phyloP scores from a whole-genome alignment of 2,888 invertebrate genomes.

The Cheilosia variabilis region DNA sequence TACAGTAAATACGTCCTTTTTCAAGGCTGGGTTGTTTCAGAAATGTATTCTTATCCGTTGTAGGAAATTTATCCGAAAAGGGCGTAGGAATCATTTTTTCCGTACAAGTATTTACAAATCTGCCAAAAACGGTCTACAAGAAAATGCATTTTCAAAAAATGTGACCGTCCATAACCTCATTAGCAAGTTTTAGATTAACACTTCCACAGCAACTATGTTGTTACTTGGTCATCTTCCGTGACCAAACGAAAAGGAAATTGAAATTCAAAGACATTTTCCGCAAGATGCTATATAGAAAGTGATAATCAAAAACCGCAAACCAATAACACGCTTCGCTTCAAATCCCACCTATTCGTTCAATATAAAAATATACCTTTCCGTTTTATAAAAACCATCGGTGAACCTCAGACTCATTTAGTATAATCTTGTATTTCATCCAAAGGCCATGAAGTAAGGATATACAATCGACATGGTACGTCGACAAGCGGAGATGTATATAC shows the following conservation, averaged over 20 bases:
- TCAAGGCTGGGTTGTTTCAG: no score
- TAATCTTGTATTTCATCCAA: slow-evolving; percentile 16
- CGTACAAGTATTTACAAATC: no score
- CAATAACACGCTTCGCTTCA: slow-evolving; percentile 51
- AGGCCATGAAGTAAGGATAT: slow-evolving; percentile 50
- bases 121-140: no score
- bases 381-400: slow-evolving; percentile 55
- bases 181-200: neutral
- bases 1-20: no score
- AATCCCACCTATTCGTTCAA: neutral
- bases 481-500: neutral
- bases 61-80: no score
- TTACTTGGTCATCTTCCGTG: slow-evolving; percentile 17
- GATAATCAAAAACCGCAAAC: slow-evolving; percentile 43
- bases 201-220: slow-evolving; percentile 1
- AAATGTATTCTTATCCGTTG: no score
- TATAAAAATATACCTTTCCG: no score
- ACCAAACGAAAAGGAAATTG: slow-evolving; percentile 34
- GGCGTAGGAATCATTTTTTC: no score
- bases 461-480: slow-evolving; percentile 41
- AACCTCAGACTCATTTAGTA: slow-evolving; percentile 23
- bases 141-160: no score
- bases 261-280: slow-evolving; percentile 5
- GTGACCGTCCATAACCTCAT: neutral
- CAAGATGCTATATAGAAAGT: slow-evolving; percentile 30